Evolutionary conservation across 64 coral and sea anemone species (phyloP), one percentile per base, ranked within the genome.

Genomic region (Stichodactyla mertensii): DNA sequence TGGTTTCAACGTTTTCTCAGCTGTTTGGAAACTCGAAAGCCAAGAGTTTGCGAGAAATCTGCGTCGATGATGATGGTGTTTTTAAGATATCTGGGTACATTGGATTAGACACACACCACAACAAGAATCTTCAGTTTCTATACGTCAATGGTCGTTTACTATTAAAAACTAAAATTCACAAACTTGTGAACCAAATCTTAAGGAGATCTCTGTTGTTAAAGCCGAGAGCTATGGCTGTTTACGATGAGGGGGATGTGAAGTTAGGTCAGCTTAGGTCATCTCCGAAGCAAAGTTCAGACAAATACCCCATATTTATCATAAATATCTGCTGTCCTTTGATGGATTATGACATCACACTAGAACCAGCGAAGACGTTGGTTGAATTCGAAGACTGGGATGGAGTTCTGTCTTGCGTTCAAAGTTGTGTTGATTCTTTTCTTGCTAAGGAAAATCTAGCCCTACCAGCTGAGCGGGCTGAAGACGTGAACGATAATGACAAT

Each of bases 361-460:
- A 99, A 26, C 97, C 97, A 14, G 85, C 88, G 16, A 99, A 99
- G 83, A 99, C 97, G 20, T 62, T 99, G 26, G 93, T 99, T 79
- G 97, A 99, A 67, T 99, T 99, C 83, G 74, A 99, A 61, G 91
- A 90, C 26, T 99, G 97, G 97, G 89, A 92, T 16, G 88, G 88
- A 58, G 57, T 94, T 67, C 55, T 98, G n/a, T 77, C 45, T 31
- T 92, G 89, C 64, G 84, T 90, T 11, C 82, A 94, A 57, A 78
- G 60, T 53, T 98, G 92, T 83, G 52, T 99, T 20, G 82, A 95
- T 14, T 83, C 86, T 31, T 99, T 99, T 84, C 55, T 99, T 1
- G 36, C 61, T 12, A 15, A 53, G 67, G 61, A 23, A 64, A 69
- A 64, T 82, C 77, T 86, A 83, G 64, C 20, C 36, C 24, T 74